A percentile compares a stretch with the other conserved stretches of the same genome.
phyloP scores from a whole-genome alignment of 2,888 invertebrate species.

The Chrysolina haemoptera region DNA sequence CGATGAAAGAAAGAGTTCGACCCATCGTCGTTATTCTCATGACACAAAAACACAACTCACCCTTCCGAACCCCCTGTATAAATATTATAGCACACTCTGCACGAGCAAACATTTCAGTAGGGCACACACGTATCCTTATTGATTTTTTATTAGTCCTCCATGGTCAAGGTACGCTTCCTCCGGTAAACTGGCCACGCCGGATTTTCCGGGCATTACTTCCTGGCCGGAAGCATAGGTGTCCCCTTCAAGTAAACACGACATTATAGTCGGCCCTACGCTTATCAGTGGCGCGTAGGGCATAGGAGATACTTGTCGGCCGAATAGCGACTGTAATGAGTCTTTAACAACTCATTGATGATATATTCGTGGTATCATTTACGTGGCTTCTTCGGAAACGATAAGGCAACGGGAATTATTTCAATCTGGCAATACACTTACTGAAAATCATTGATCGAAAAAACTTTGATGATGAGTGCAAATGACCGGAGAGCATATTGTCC shows the following conservation, averaged over 20 bases:
- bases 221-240: constrained; percentile 66
- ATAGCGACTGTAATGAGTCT: not conserved
- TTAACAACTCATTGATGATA: constrained; percentile 5
- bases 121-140: constrained; percentile 28
- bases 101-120: constrained; percentile 9
- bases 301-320: not conserved
- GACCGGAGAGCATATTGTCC: no score
- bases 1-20: no score
- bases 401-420: no score
- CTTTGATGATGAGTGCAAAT: no score
- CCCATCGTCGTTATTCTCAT: no score
- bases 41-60: not conserved
- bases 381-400: not conserved
- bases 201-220: constrained; percentile 63
- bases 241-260: constrained; percentile 65
- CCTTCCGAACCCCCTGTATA: not conserved
- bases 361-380: not conserved
- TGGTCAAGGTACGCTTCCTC: constrained; percentile 55
- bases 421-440: no score
- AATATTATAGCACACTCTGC: not conserved
- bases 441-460: no score
- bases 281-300: constrained; percentile 4
- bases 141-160: constrained; percentile 40
- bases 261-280: constrained; percentile 38
- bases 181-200: constrained; percentile 54